These are phyloP conservation scores for Marcusenius ussheri DNA, from an alignment of 2,113 vertebrate species.

Conservation along the genomic window DNA sequence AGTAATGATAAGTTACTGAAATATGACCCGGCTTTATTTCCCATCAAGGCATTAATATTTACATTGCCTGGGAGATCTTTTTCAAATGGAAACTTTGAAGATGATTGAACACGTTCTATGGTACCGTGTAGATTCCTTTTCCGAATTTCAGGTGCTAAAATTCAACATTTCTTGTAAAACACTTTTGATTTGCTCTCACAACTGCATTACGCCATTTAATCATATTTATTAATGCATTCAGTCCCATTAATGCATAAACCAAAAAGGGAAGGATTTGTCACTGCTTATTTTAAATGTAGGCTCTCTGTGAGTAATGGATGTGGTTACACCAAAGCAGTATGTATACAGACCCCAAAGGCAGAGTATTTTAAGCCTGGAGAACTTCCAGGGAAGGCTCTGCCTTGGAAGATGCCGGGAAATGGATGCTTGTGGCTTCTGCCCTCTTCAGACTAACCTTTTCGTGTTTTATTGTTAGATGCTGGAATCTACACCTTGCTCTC, in stretches of 20 bases:
- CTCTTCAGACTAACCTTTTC: not conserved
- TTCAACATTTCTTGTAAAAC: not conserved
- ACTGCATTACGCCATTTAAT: not conserved
- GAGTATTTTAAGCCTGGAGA: not conserved
- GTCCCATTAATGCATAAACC: not conserved
- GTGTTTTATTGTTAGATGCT: not conserved
- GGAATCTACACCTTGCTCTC: not conserved
- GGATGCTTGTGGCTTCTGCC: not conserved
- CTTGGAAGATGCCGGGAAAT: not conserved
- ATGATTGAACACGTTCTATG: not conserved
- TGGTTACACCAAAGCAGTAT: not conserved
- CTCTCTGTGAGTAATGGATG: not conserved
- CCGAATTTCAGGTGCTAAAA: not conserved
- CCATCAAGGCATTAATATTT: slow-evolving; percentile 6
- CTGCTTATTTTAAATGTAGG: not conserved
- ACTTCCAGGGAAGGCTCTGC: not conserved
- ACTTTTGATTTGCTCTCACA: not conserved
- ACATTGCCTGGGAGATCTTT: slow-evolving; percentile 7
- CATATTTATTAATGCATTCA: not conserved
- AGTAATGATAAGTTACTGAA: slow-evolving; percentile 3
- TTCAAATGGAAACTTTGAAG: not conserved
- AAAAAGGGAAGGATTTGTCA: not conserved
- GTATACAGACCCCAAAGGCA: not conserved
- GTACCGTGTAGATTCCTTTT: not conserved
- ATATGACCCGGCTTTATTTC: not conserved